phyloP scores from a whole-genome alignment of 2,113 vertebrate genomes.

The Pygoscelis adeliae region DNA sequence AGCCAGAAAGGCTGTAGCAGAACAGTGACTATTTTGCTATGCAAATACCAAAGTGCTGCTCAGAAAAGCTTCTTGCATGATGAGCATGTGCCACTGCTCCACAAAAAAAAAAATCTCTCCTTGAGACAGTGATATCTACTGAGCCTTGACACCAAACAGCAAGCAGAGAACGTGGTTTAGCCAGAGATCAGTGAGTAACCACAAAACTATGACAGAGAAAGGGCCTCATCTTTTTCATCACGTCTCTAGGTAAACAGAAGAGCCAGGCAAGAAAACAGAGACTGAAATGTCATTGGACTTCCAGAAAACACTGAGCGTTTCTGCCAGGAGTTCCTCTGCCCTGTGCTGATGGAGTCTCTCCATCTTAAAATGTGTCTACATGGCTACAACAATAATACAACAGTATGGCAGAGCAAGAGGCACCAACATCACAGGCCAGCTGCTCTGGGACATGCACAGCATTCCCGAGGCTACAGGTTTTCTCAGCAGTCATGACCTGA shows the following conservation, averaged over 20 bases:
- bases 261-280: neutral
- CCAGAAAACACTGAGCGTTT: neutral
- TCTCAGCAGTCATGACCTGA: neutral
- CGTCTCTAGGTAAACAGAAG: neutral
- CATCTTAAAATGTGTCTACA: neutral
- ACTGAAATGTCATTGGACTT: neutral
- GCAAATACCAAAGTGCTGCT: neutral
- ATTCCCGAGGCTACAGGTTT: neutral
- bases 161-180: neutral
- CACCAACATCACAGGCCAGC: neutral
- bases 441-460: accelerated
- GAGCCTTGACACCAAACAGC: neutral
- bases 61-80: neutral
- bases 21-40: neutral
- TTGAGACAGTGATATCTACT: neutral
- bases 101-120: neutral
- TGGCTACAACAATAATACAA: accelerated
- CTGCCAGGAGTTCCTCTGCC: neutral
- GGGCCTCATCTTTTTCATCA: neutral
- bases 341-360: neutral
- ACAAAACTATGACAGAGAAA: neutral
- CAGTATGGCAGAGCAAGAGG: neutral
- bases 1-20: neutral
- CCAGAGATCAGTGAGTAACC: neutral
- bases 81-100: neutral